These are phyloP conservation scores for Macrotrachela quadricornifera DNA, from an alignment of 1,140 invertebrate genomes.

Conservation along the genomic window DNA sequence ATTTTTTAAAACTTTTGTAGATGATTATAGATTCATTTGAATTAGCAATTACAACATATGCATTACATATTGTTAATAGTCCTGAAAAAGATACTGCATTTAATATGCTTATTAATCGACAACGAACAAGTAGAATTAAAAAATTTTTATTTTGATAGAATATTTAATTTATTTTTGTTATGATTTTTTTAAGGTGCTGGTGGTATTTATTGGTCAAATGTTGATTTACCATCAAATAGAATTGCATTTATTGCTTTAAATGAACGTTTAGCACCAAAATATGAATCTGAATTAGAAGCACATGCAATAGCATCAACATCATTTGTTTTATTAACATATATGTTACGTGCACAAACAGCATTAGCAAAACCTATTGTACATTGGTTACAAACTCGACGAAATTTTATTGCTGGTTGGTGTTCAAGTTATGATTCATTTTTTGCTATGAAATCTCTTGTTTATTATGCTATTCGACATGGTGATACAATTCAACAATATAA, in stretches of 20 bases:
- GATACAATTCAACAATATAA: constrained; percentile 7
- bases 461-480: background rate
- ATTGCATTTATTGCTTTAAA: constrained; percentile 57
- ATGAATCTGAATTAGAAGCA: constrained; percentile 58
- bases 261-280: constrained; percentile 56
- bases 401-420: constrained; percentile 77
- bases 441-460: constrained; percentile 2
- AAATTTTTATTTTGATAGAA: background rate
- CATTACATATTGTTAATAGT: constrained; percentile 55
- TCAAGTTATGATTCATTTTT: constrained; percentile 66
- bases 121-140: constrained; percentile 37
- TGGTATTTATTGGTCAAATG: constrained; percentile 7
- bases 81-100: constrained; percentile 57
- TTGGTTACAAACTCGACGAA: constrained; percentile 71
- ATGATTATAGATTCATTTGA: constrained; percentile 36
- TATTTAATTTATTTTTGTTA: too few species aligned
- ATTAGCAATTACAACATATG: constrained; percentile 63
- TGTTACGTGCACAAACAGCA: constrained; percentile 11
- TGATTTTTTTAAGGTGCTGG: too few species aligned
- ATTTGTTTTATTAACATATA: constrained; percentile 62
- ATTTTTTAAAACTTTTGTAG: too few species aligned
- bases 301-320: constrained; percentile 76
- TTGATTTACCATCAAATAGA: background rate
- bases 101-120: constrained; percentile 40
- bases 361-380: constrained; percentile 43